Evolutionary conservation across 2,888 invertebrate genomes (phyloP).

Genomic region (Pollenia labialis): DNA sequence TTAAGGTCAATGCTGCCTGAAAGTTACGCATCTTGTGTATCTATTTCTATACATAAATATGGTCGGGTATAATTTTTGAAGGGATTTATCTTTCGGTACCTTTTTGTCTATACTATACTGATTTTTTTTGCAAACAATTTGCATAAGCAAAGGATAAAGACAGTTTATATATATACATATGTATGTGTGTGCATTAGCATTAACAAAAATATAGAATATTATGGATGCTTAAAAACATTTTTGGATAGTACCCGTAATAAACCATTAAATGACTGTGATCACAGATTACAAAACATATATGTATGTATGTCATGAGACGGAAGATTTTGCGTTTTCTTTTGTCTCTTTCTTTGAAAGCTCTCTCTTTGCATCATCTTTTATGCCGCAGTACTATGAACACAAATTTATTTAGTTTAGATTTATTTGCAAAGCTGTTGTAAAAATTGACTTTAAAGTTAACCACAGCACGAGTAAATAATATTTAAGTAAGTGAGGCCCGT

Average conservation of each 20-base stretch:
- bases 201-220: conserved; percentile 25
- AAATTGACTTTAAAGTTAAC: too few relatives aligned
- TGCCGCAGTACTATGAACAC: too few relatives aligned
- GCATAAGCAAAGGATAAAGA: conserved; percentile 22
- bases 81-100: conserved; percentile 51
- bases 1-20: conserved; percentile 1
- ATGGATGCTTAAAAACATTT: neutral
- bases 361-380: too few relatives aligned
- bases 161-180: conserved; percentile 19
- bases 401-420: too few relatives aligned
- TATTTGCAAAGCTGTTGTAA: too few relatives aligned
- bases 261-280: neutral
- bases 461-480: too few relatives aligned
- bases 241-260: neutral
- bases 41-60: too few relatives aligned
- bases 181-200: neutral
- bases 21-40: neutral
- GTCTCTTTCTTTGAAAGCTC: too few relatives aligned
- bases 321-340: too few relatives aligned
- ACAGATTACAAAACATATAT: too few relatives aligned
- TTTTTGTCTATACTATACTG: conserved; percentile 27
- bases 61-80: conserved; percentile 23
- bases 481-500: too few relatives aligned
- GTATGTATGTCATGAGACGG: too few relatives aligned
- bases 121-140: conserved; percentile 34